Evolutionary conservation across 2,113 vertebrate species (phyloP), one percentile per base, ranked within the genome.

Genomic region (Mesoclemmys tuberculata): DNA sequence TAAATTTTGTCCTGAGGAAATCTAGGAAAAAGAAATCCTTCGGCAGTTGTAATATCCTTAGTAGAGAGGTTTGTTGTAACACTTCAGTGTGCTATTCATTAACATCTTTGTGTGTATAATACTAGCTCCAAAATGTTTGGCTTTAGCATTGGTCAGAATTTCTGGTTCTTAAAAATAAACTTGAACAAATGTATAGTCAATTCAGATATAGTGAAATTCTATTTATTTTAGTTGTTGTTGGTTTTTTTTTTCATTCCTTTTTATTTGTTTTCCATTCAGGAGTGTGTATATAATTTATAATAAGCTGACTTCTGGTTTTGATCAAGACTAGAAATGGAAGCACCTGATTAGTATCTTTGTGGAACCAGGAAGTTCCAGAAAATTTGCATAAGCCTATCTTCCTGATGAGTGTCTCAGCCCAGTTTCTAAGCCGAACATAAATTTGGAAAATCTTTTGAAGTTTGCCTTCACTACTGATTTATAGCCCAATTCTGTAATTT

Each of bases 1-100:
- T 95, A 29, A 4, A 87, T 85, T 95, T 64, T 93, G 5, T 90
- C 77, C 92, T 84, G 44, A 95, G 79, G 80, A 97, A 97, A 84
- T 82, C 12, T 31, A 88, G 31, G 51, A 27, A 89, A 94, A 61
- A 41, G 51, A 22, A 90, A 92, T 91, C 46, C 88, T 46, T 87
- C 29, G 90, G 52, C 75, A 78, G 44, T 83, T 90, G 86, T 94
- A 96, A 94, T 77, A 93, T 5, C 82, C 71, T 85, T 27, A 1
- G 18, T 87, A 92, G 94, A 93, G 26, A 86, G 84, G 89, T 58
- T 87, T 96, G 35, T 91, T 93, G 89, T 94, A 89, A 80, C 41
- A 64, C 71, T 64, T 85, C 54, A 95, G 88, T 95, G 87, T 95
- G 90, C 61, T 85, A 29, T 85, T 74, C 61, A 77, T 6, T 46